Base-by-base conservation (phyloP, 2,888 invertebrate genomes). In the Mythimna albipuncta region DNA sequence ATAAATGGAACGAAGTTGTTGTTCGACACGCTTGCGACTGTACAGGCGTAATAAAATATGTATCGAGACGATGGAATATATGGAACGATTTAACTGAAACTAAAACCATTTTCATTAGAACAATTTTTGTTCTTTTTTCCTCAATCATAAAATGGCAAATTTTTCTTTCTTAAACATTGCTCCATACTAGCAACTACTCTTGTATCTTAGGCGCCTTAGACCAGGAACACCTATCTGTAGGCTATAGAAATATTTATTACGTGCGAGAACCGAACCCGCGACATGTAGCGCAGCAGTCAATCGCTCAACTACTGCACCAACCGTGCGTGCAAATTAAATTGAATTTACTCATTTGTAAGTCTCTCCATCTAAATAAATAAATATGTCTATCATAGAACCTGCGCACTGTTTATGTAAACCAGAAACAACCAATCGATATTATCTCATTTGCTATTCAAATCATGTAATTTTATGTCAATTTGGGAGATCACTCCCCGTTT, bases 391-490 rank as follows among this genome's bases (percentile, higher is more conserved):
- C 64, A 77, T 59, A 55, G 63, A 55, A 67, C 65, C 58, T 19
- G 52, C 38, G 59, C 71, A 67, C 59, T 72, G 72, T 67, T 67
- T 64, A 64, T 71, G 82, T 79, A 71, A 79, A 79, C 78, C 67
- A 77, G 72, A 57, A 74, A 69, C 79, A 68, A 68, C 64, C 66
- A 74, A 83, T 83, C 83, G 75, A 83, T 81, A 70, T 65, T 70
- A 83, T 70, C 80, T 79, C 70, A 75, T 81, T 81, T 81, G 83
- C 57, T 75, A 81, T 81, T 81, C 83, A 79, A 81, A 83, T 79
- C 75, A 70, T 70, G 81, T 81, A 81, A 81, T 79, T 81, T 75
- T 80, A 79, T 83, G 80, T 79, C 80, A 79, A 75, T 83, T 83
- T 79, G 59, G 68, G 82, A 82, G 83, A 83, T 83, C 83, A 66